Base-by-base conservation (phyloP, 2,888 invertebrate species). In the Lordiphosa fenestrarum region DNA sequence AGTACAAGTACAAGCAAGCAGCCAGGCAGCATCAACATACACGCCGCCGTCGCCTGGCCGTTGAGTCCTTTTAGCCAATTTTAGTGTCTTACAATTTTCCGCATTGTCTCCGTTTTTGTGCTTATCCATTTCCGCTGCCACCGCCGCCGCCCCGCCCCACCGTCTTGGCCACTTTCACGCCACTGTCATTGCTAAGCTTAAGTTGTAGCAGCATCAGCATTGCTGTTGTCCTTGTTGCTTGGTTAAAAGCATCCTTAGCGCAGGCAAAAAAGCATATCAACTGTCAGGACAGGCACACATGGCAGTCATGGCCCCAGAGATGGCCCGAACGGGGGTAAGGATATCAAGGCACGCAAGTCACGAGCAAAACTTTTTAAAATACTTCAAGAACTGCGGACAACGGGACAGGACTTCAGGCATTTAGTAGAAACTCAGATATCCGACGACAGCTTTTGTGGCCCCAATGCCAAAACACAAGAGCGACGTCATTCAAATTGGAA, bases 41-140 rank as follows among this genome's bases (percentile, higher is more conserved):
- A 25, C 33, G 33, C 15, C 13, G 30, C 64, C 59, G 10, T 12
- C 41, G 57, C 54, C 53, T 56, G 47, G 55, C 61, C 41, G 59
- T 44, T 65, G 71, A 75, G 71, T 81, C 73, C 74, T 74, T 71
- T 81, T 62, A 71, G 82, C 77, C 77, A 77, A 81, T 81, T 78
- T 81, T 73, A 81, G 75, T 78, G 74, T 71, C 78, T 78, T 73
- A 77, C 75, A 77, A 77, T 81, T 73, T 71, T 73, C 63, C 69
- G 71, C 80, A 75, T 83, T 81, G 76, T 83, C 73, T 83, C 77
- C 81, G 69, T 71, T 73, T 65, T 61, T 67, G 48, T 56, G 66
- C 71, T 71, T 71, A 69, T 61, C 66, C 68, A 35, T 59, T 54
- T 55, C 42, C 52, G 51, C 44, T 15, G 33, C 44, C 6, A 5